Conservation (phyloP, 2,888 invertebrate genomes). For the Drosophila eohydei region DNA sequence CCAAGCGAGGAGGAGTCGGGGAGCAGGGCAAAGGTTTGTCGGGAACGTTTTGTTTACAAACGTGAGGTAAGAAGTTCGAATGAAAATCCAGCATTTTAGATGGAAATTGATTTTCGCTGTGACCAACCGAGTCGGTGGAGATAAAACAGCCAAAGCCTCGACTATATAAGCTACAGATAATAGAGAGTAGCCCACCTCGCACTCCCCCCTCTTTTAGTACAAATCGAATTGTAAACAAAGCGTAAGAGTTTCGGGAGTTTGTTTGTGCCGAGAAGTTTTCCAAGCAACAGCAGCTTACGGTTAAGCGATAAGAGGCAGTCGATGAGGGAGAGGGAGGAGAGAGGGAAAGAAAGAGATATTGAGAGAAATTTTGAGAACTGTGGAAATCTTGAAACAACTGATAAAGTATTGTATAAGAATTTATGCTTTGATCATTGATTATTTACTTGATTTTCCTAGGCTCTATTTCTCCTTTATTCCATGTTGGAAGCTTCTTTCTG, state of each 20-base stretch:
- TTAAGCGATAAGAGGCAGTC: neutral
- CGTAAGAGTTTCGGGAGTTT: neutral
- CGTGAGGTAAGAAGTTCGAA: conserved; percentile 56
- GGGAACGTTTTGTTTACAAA: conserved; percentile 73
- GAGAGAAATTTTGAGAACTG: neutral
- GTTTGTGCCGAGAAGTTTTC: neutral
- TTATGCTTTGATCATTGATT: neutral
- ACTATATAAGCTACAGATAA: conserved; percentile 10
- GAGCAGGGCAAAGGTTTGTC: conserved; percentile 5
- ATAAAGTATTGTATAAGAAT: neutral
- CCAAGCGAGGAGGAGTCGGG: neutral
- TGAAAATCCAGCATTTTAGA: conserved; percentile 59
- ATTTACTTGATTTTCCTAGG: no score
- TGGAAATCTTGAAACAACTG: neutral
- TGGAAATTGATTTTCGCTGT: conserved; percentile 75
- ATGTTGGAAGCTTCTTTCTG: no score
- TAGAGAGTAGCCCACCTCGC: neutral
- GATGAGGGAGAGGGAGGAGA: neutral
- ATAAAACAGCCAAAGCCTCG: conserved; percentile 32
- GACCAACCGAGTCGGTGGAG: conserved; percentile 59
- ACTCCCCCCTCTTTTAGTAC: neutral
- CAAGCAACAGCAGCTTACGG: conserved; percentile 1
- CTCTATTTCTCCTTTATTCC: no score
- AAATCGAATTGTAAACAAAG: conserved; percentile 16
- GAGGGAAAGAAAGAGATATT: neutral